Conservation (phyloP, 2,113 vertebrate species). For the Lepus europaeus region DNA sequence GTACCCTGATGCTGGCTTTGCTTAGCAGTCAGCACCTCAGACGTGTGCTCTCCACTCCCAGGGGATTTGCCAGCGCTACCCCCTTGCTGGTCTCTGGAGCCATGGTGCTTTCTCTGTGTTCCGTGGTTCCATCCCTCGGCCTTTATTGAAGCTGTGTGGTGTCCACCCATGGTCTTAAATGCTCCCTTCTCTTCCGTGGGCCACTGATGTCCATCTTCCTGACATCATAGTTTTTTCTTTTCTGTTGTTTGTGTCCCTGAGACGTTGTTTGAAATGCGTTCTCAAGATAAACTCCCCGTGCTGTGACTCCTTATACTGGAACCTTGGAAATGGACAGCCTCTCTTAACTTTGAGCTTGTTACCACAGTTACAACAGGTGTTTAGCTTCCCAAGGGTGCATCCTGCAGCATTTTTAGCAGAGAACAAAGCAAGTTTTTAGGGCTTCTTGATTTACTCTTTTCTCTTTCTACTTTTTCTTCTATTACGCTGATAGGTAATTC, state of each 20-base stretch:
- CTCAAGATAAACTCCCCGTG: constrained; percentile 50
- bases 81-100: not conserved
- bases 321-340: constrained; percentile 58
- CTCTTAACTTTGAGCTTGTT: constrained; percentile 66
- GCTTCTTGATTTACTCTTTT: not conserved
- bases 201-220: not conserved
- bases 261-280: constrained; percentile 71
- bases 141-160: not conserved
- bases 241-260: constrained; percentile 12
- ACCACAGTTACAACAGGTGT: constrained; percentile 53
- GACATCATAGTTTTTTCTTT: not conserved
- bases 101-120: not conserved
- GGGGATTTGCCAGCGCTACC: rapidly evolving
- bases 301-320: constrained; percentile 61
- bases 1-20: rapidly evolving
- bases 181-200: not conserved
- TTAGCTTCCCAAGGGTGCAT: constrained; percentile 35
- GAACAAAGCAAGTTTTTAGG: not conserved
- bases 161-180: not conserved
- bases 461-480: not conserved
- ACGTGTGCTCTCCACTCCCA: not conserved
- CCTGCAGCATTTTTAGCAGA: constrained; percentile 46
- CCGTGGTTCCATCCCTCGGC: rapidly evolving
- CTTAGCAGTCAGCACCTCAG: not conserved
- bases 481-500: not conserved